Base-by-base conservation (phyloP, 2,888 invertebrate genomes). In the Oxycera nigricornis region DNA sequence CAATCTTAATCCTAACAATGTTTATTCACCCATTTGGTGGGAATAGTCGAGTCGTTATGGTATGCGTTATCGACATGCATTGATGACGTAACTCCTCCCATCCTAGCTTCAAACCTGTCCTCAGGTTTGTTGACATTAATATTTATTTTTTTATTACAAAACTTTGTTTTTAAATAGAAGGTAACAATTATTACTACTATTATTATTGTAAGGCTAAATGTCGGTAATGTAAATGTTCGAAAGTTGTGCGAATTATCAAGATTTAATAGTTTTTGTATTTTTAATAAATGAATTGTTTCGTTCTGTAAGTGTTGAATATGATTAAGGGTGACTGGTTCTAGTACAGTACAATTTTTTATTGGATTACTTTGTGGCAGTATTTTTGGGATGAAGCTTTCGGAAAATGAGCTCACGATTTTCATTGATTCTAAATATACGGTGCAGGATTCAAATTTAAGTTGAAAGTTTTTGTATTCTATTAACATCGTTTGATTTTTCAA, bases 231-330 rank as follows among this genome's bases (percentile, higher is more conserved):
- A 59, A 30, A 59, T 6, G 24, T 7, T 24, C 26, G 30, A 28
- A 59, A 59, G 17, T 59, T 59, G 30, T 59, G 59, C 30, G 30
- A 59, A 14, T 28, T 59, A 30, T 59, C 30, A n/a, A 59, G n/a
- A 14, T 59, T 59, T 59, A 59, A 59, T 59, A 59, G 17, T 17
- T 26, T 59, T 24, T 59, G 59, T 14, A 24, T 59, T 59, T 59
- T 30, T 59, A 59, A 59, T 59, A 28, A 59, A 17, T 59, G 6
- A 9, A 59, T 24, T 59, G 28, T 22, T 59, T 59, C 46, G 17
- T 14, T n/a, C 17, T 24, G 20, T 59, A 28, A 59, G 14, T 59
- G 59, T 59, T 28, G 28, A 59, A 28, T 59, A 28, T 59, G 59
- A 59, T 24, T 17, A 59, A 59, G 30, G 14, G 7, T 59, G n/a